A percentile compares a stretch with the other conserved stretches of the same genome.
Conservation (phyloP, 1,140 invertebrate species). For the Hyles vespertilio region DNA sequence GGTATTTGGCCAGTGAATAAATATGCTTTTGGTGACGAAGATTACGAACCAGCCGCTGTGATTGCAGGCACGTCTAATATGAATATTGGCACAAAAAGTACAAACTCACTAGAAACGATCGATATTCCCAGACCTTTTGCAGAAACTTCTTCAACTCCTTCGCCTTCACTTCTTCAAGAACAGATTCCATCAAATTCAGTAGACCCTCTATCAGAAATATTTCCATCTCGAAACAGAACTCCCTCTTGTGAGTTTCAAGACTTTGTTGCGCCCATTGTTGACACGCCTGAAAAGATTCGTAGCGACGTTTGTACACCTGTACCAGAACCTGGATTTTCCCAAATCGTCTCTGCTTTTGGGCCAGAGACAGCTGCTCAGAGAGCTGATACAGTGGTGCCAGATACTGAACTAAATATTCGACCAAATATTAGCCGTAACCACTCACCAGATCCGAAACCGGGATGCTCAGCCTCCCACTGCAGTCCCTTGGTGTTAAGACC, state of each 20-base stretch:
- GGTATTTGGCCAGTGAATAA: conserved; percentile 55
- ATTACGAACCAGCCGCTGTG: conserved; percentile 35
- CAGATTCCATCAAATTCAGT: conserved; percentile 28
- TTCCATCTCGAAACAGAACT: conserved; percentile 20
- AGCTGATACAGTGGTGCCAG: conserved; percentile 13
- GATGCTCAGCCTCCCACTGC: conserved; percentile 8
- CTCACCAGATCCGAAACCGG: conserved; percentile 4
- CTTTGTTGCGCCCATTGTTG: conserved; percentile 27
- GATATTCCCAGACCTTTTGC: conserved; percentile 49
- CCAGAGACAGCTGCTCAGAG: conserved; percentile 26
- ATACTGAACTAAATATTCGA: neutral
- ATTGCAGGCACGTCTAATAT: conserved; percentile 57
- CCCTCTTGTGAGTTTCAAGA: conserved; percentile 11
- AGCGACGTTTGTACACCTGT: conserved; percentile 22
- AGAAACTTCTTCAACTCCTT: conserved; percentile 26
- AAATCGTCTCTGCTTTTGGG: conserved; percentile 27
- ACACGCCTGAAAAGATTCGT: conserved; percentile 26
- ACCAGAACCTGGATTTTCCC: conserved; percentile 29
- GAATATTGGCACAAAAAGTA: conserved; percentile 44
- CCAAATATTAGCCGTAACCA: neutral
- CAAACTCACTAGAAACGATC: conserved; percentile 52
- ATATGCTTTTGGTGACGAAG: conserved; percentile 44
- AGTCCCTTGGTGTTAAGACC: conserved; percentile 28
- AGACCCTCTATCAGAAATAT: conserved; percentile 30
- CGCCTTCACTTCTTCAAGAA: conserved; percentile 27